Evolutionary conservation across 1,140 invertebrate species (phyloP).

Genomic region (Drosophila quadrilineata): DNA sequence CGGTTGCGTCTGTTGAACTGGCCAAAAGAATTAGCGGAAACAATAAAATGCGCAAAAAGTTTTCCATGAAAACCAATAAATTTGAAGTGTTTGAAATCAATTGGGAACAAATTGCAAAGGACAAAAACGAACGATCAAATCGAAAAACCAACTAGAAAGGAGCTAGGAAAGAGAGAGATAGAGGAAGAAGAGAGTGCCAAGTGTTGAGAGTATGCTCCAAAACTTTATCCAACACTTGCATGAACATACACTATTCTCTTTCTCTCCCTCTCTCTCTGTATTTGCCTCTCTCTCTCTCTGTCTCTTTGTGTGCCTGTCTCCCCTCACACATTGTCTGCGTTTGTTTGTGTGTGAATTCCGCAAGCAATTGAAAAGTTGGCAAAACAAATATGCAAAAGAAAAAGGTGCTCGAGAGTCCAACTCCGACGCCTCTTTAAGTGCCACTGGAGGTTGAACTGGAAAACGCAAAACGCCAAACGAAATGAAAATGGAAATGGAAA

Average conservation of each 20-base stretch:
- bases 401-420: slow-evolving; percentile 60
- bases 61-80: slow-evolving; percentile 77
- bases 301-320: slow-evolving; percentile 1
- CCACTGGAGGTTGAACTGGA: background rate
- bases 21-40: slow-evolving; percentile 78
- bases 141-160: slow-evolving; percentile 20
- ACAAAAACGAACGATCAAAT: slow-evolving; percentile 46
- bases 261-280: slow-evolving; percentile 1
- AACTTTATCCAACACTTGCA: slow-evolving; percentile 9
- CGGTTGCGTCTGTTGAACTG: slow-evolving; percentile 33
- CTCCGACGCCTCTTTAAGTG: slow-evolving; percentile 43
- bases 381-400: slow-evolving; percentile 77
- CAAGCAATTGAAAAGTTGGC: slow-evolving; percentile 67
- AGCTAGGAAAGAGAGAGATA: slow-evolving; percentile 3
- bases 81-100: slow-evolving; percentile 76
- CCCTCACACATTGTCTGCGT: background rate
- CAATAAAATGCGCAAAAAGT: slow-evolving; percentile 75
- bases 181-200: slow-evolving; percentile 12
- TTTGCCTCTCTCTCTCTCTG: background rate
- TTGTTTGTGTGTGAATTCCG: slow-evolving; percentile 55
- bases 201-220: slow-evolving; percentile 33
- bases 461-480: no score
- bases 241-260: no score
- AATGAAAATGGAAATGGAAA: background rate
- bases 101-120: slow-evolving; percentile 75